These are phyloP conservation scores for Macrosteles quadrilineatus DNA, from an alignment of 1,140 invertebrate species.

Conservation along the genomic window DNA sequence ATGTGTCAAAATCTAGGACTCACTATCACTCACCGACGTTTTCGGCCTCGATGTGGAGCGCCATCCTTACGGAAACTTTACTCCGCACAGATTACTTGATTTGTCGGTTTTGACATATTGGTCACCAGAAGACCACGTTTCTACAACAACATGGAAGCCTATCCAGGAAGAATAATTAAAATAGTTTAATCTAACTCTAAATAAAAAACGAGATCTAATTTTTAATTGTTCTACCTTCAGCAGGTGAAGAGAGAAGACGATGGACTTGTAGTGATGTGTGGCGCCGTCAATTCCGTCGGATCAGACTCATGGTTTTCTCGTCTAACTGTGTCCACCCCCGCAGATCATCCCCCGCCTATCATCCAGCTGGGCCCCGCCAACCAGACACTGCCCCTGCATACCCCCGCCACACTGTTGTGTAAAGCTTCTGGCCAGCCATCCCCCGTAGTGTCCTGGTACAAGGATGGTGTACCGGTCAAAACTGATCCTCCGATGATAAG, in stretches of 20 bases:
- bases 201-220: too few relatives aligned
- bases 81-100: too few relatives aligned
- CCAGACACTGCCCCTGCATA: conserved; percentile 80
- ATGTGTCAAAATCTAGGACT: too few relatives aligned
- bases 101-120: too few relatives aligned
- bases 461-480: conserved; percentile 67
- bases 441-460: conserved; percentile 84
- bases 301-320: conserved; percentile 72
- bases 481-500: conserved; percentile 63
- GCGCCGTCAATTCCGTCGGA: conserved; percentile 78
- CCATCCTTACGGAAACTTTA: too few relatives aligned
- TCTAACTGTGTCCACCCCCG: conserved; percentile 73
- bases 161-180: too few relatives aligned
- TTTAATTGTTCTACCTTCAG: too few relatives aligned
- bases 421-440: conserved; percentile 71
- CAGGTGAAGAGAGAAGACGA: conserved; percentile 62
- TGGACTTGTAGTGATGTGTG: conserved; percentile 71
- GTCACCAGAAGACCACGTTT: too few relatives aligned
- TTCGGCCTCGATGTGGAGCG: too few relatives aligned
- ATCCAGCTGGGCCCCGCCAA: conserved; percentile 87
- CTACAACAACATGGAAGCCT: too few relatives aligned
- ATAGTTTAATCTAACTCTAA: too few relatives aligned
- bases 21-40: too few relatives aligned
- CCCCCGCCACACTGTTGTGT: conserved; percentile 75
- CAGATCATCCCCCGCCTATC: conserved; percentile 81